phyloP scores from a whole-genome alignment of 2,113 vertebrate genomes.

The Rostratula benghalensis region DNA sequence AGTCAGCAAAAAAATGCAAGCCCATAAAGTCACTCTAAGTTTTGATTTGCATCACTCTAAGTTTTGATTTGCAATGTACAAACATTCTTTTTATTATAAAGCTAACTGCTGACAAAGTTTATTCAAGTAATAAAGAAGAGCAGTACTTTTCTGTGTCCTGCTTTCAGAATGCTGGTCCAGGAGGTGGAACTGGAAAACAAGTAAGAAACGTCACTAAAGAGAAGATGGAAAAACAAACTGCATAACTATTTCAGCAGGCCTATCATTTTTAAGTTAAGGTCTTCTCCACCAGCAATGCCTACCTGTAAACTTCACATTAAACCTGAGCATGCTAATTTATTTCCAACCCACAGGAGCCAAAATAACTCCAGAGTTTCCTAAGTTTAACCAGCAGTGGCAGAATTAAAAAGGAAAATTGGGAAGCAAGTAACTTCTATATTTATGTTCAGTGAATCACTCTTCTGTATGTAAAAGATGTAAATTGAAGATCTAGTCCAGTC shows the following conservation, averaged over 20 bases:
- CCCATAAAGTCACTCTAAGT: neutral
- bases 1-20: neutral
- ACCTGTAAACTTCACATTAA: neutral
- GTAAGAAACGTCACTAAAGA: neutral
- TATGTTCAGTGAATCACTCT: neutral
- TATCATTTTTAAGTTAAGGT: neutral
- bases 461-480: neutral
- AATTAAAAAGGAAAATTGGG: neutral
- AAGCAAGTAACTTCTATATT: neutral
- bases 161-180: neutral
- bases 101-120: neutral
- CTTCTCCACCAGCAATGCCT: neutral
- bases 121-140: neutral
- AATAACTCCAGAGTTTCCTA: neutral
- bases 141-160: neutral
- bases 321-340: neutral
- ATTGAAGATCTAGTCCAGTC: neutral
- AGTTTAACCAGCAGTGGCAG: neutral
- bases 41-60: neutral
- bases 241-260: neutral
- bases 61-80: neutral
- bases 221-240: neutral
- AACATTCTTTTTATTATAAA: neutral
- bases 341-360: neutral
- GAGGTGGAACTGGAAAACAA: neutral